Evolutionary conservation across 2,797 vertebrate species (phyloP).

Genomic region (Tinamus major): DNA sequence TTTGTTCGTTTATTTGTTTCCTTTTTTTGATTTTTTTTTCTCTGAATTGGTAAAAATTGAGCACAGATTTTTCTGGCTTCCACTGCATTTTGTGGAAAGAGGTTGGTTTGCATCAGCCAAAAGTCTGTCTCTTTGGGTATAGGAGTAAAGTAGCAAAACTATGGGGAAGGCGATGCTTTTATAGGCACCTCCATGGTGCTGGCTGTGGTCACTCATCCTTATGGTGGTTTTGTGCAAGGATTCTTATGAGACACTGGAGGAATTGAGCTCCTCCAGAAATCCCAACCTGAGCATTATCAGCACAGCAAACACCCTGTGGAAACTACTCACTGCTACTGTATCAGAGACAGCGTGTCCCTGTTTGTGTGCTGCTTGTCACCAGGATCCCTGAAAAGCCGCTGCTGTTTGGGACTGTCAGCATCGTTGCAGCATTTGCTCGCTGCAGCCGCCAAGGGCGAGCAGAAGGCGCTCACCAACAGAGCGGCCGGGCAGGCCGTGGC

Average conservation of each 20-base stretch:
- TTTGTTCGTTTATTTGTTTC: no score
- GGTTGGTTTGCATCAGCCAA: neutral
- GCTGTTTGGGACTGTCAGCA: neutral
- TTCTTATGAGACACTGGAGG: neutral
- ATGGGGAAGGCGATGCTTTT: neutral
- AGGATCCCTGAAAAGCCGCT: neutral
- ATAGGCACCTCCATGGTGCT: neutral
- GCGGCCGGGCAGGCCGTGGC: neutral
- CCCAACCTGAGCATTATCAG: neutral
- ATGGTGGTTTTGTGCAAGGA: neutral
- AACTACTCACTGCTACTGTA: fast-evolving
- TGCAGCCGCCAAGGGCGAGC: fast-evolving
- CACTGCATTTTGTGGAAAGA: neutral
- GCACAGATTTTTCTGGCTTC: neutral
- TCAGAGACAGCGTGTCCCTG: neutral
- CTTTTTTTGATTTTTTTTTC: neutral
- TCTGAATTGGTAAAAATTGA: neutral
- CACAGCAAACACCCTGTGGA: fast-evolving
- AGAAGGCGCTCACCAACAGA: fast-evolving
- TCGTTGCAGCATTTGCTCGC: neutral
- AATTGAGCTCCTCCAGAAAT: neutral
- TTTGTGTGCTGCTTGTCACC: neutral
- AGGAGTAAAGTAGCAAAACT: neutral
- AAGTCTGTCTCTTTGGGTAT: neutral
- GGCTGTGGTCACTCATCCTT: fast-evolving